Evolutionary conservation across 2,113 vertebrate species (phyloP), one percentile per base, ranked within the genome.

Genomic region (Anolis carolinensis): DNA sequence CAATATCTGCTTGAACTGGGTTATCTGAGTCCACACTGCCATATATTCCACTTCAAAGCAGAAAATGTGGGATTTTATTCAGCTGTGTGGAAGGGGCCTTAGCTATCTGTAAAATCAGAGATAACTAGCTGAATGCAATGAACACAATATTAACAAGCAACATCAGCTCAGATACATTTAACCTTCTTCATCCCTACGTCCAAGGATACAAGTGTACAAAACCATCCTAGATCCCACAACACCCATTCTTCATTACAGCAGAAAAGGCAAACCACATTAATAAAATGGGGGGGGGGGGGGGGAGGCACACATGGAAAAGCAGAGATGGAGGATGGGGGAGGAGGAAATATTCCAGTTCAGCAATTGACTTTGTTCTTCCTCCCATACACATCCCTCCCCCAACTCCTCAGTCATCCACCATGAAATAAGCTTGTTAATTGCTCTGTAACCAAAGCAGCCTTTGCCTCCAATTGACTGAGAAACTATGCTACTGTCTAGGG

Each of bases 391-490:
- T 85, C 80, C 89, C 88, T 86, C 86, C 84, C 82, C 91, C 90
- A 23, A 36, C 78, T 87, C 87, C 90, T 88, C 87, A 91, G 83
- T 90, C 93, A 93, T 88, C 91, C 85, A 94, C 91, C 90, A 90
- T 84, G 86, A 95, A 95, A 91, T 93, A 94, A 92, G 89, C 86
- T 90, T 94, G 93, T 94, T 95, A 95, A 95, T 94, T 95, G 92
- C 89, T 92, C 44, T 91, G 87, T 94, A 95, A 90, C 93, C 84
- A 92, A 93, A 92, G 87, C 82, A 82, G 88, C 92, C 91, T 90
- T 88, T 92, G 89, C 84, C 90, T 81, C 83, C 92, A 87, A 93
- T 88, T 92, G 93, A 95, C 90, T 92, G 91, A 93, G 94, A 94
- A 93, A 88, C 94, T 91, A 90, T 90, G 86, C 85, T 86, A 79